Evolutionary conservation across 1,140 invertebrate species (phyloP).

Genomic region (Callitettix versicolor): DNA sequence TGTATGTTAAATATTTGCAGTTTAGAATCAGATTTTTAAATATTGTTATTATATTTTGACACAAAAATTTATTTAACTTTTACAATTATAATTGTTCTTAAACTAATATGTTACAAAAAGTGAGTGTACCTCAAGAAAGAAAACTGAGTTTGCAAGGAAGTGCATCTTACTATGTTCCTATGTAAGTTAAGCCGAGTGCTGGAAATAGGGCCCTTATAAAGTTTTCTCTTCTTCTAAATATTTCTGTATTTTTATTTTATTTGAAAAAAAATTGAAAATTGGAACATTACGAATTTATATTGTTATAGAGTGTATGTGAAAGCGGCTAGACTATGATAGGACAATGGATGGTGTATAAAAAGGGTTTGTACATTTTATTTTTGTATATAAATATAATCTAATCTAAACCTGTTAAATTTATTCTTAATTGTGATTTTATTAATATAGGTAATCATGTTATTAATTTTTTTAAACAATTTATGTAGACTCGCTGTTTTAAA

Average conservation of each 20-base stretch:
- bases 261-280: neutral
- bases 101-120: no score
- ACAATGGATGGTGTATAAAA: neutral
- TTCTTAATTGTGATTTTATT: slow-evolving; percentile 2
- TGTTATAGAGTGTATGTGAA: neutral
- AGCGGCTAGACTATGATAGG: neutral
- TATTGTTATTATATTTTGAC: no score
- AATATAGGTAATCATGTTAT: neutral
- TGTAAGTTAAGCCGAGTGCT: neutral
- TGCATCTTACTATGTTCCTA: slow-evolving; percentile 1
- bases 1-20: no score
- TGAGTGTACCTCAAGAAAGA: no score
- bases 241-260: neutral
- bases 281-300: slow-evolving; percentile 1
- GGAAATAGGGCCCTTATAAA: no score
- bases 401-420: slow-evolving; percentile 4
- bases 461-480: neutral
- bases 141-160: neutral
- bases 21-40: no score
- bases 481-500: neutral
- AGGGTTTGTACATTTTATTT: slow-evolving; percentile 4
- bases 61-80: no score
- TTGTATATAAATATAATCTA: slow-evolving; percentile 1
- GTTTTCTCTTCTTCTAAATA: no score
- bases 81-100: no score